Evolutionary conservation across 2,113 vertebrate species (phyloP).

Genomic region (Chaenogobius annularis): DNA sequence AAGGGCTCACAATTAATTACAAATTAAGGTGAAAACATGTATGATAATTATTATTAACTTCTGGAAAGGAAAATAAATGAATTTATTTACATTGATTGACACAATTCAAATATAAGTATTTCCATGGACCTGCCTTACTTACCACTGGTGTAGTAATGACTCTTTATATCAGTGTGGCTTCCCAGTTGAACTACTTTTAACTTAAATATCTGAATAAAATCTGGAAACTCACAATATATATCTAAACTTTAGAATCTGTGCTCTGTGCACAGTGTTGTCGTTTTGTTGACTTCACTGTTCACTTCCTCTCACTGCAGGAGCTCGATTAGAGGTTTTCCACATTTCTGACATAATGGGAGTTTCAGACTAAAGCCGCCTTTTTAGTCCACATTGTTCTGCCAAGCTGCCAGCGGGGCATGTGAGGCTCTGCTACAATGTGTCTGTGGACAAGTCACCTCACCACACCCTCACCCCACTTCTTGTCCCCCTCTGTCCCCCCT

Average conservation of each 20-base stretch:
- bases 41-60: no score
- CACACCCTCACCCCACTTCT: no score
- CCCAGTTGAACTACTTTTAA: no score
- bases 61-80: no score
- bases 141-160: no score
- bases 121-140: no score
- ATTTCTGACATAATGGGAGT: conserved; percentile 66
- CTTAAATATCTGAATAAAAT: no score
- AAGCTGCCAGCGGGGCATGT: conserved; percentile 64
- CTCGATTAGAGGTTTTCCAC: conserved; percentile 70
- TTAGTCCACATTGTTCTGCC: conserved; percentile 58
- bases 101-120: no score
- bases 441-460: conserved; percentile 46
- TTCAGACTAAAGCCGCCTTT: conserved; percentile 68
- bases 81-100: no score
- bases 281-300: conserved; percentile 39
- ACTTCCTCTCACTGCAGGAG: conserved; percentile 50
- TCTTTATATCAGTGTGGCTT: no score
- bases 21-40: background rate
- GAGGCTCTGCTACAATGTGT: conserved; percentile 56
- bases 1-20: background rate
- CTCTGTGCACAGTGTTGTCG: conserved; percentile 27
- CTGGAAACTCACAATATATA: background rate
- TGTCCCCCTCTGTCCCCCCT: no score
- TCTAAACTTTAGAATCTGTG: background rate